Percentiles rank a stretch among this genome's conserved stretches.
phyloP scores from a whole-genome alignment of 2,797 vertebrate species.

The Adelosebastes latens region DNA sequence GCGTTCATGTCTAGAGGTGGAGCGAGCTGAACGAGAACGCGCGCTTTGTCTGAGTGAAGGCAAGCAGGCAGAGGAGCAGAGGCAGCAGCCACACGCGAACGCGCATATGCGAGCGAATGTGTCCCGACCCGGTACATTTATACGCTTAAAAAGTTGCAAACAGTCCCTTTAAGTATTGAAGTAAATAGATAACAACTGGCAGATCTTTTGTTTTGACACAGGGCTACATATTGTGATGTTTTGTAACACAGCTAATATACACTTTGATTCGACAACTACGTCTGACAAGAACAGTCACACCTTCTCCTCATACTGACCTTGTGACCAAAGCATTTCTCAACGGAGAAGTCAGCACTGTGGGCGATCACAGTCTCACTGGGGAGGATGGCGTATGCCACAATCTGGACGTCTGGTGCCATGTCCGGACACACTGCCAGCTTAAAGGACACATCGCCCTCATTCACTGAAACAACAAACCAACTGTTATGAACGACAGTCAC shows the following conservation, averaged over 20 bases:
- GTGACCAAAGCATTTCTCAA: conserved; percentile 76
- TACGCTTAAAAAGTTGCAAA: no score
- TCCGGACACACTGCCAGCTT: conserved; percentile 55
- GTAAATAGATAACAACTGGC: no score
- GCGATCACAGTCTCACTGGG: conserved; percentile 71
- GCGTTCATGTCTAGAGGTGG: no score
- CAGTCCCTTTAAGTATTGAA: no score
- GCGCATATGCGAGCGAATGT: no score
- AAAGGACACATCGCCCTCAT: conserved; percentile 62
- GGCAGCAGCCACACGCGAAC: no score
- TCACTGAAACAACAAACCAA: conserved; percentile 49
- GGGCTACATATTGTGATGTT: background rate
- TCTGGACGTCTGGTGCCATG: conserved; percentile 69
- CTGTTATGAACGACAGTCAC: background rate
- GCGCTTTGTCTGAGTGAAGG: no score
- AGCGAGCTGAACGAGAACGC: no score
- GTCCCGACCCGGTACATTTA: no score
- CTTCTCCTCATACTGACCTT: conserved; percentile 55
- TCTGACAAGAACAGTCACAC: background rate
- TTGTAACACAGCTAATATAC: background rate
- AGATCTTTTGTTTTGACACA: no score
- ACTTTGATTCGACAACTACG: background rate
- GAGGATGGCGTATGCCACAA: conserved; percentile 72
- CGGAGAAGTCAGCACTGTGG: conserved; percentile 52
- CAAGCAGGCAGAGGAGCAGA: no score